These are phyloP conservation scores for Phyllopteryx taeniolatus DNA, from an alignment of 2,113 vertebrate species.

Conservation along the genomic window DNA sequence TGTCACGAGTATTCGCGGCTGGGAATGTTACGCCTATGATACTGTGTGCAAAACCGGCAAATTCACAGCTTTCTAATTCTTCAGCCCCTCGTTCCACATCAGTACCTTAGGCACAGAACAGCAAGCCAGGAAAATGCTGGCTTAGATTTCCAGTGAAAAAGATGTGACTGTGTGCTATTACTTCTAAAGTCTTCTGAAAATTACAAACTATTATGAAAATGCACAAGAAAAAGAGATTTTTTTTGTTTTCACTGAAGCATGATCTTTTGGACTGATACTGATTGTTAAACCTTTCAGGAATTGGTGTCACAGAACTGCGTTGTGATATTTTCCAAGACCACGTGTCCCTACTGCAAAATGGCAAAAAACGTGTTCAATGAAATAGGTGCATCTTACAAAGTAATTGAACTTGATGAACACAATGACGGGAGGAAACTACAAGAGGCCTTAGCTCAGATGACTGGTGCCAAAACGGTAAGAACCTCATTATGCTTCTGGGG, in stretches of 20 bases:
- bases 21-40: background rate
- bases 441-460: conserved; percentile 82
- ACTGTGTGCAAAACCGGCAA: background rate
- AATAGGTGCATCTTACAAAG: conserved; percentile 83
- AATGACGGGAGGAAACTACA: conserved; percentile 83
- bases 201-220: background rate
- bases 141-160: no score
- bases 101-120: no score
- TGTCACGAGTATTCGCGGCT: no score
- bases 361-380: conserved; percentile 88
- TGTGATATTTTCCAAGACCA: conserved; percentile 95
- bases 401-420: conserved; percentile 83
- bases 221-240: background rate
- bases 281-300: conserved; percentile 71
- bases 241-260: background rate
- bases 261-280: background rate
- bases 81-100: no score
- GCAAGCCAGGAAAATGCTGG: no score
- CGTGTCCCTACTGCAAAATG: conserved; percentile 89
- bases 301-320: conserved; percentile 87
- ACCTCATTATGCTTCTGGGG: background rate
- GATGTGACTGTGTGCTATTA: no score
- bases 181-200: no score
- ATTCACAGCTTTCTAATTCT: no score
- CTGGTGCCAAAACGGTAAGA: conserved; percentile 87